phyloP scores from a whole-genome alignment of 2,888 invertebrate species.

The Cataglyphis livida region DNA sequence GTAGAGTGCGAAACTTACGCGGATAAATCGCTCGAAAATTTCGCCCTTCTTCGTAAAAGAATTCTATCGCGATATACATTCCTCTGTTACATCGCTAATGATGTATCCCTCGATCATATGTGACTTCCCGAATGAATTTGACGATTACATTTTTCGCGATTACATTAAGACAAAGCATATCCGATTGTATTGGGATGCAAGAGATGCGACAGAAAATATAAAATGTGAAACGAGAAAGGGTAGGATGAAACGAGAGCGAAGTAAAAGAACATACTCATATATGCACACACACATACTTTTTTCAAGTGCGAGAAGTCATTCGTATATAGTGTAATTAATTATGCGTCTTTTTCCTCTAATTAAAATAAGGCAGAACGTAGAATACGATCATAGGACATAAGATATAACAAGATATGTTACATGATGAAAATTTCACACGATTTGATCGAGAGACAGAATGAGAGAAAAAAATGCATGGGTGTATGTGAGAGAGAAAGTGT shows the following conservation, averaged over 20 bases:
- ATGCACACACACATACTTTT: constrained; percentile 26
- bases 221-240: neutral
- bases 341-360: constrained; percentile 75
- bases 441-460: constrained; percentile 54
- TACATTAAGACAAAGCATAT: neutral
- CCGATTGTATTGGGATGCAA: constrained; percentile 49
- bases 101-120: neutral
- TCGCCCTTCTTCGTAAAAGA: neutral
- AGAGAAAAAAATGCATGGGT: neutral
- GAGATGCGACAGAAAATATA: constrained; percentile 23
- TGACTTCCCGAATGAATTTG: constrained; percentile 39
- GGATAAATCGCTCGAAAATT: constrained; percentile 29
- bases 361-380: constrained; percentile 62
- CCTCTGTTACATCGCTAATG: constrained; percentile 47
- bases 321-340: constrained; percentile 78
- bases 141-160: constrained; percentile 26
- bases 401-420: constrained; percentile 68
- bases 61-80: constrained; percentile 61
- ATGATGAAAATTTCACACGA: constrained; percentile 72
- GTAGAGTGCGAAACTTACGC: constrained; percentile 28
- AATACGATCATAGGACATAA: constrained; percentile 67
- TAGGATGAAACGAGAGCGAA: neutral
- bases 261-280: constrained; percentile 40
- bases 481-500: neutral
- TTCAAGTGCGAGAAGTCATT: constrained; percentile 54